These are phyloP conservation scores for Australoheros facetus DNA, from an alignment of 2,797 vertebrate genomes.

Conservation along the genomic window DNA sequence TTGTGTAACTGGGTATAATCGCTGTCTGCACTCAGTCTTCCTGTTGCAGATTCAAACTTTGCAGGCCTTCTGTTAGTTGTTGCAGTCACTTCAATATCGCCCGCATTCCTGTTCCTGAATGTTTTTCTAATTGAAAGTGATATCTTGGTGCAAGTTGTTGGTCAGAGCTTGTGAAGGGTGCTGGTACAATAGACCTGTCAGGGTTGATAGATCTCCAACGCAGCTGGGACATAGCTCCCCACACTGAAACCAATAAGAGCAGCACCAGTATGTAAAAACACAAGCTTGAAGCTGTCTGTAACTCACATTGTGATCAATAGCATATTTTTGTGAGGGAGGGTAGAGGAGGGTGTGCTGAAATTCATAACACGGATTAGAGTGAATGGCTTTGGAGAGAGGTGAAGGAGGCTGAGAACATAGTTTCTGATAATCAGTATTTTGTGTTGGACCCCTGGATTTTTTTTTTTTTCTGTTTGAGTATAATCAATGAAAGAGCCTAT, in stretches of 20 bases:
- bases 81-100: constrained; percentile 50
- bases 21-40: not conserved
- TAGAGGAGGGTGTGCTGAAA: constrained; percentile 63
- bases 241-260: constrained; percentile 79
- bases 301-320: constrained; percentile 75
- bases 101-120: constrained; percentile 54
- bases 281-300: constrained; percentile 59
- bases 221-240: constrained; percentile 77
- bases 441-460: constrained; percentile 47
- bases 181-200: constrained; percentile 82
- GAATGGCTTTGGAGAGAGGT: constrained; percentile 61
- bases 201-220: constrained; percentile 83
- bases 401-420: constrained; percentile 50
- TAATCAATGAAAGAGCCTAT: constrained; percentile 80
- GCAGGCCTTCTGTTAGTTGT: constrained; percentile 5
- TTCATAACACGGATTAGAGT: constrained; percentile 73
- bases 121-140: constrained; percentile 80
- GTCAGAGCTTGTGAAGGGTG: constrained; percentile 78
- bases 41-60: not conserved
- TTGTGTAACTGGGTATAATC: not conserved
- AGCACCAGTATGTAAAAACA: constrained; percentile 75
- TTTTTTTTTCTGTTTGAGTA: constrained; percentile 50
- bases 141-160: constrained; percentile 73
- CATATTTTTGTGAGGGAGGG: constrained; percentile 69
- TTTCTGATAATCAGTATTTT: constrained; percentile 58